Conservation (phyloP, 1,140 invertebrate species). For the Hylaeus volcanicus region DNA sequence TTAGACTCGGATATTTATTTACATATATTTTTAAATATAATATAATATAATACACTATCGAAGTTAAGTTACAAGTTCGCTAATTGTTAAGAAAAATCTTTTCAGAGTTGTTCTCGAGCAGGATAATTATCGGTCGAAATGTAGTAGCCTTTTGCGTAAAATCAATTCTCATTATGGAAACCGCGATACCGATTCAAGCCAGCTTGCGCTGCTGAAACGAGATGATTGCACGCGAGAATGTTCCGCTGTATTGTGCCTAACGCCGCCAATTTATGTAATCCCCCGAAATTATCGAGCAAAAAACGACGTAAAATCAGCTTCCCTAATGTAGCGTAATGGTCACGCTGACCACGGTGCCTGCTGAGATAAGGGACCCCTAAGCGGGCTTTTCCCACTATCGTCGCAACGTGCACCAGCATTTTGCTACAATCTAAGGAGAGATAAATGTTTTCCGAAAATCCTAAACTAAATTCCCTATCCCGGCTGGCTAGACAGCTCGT, state of each 20-base stretch:
- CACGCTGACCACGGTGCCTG: not conserved
- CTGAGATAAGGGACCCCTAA: constrained; percentile 23
- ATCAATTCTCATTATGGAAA: not conserved
- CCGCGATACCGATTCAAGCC: not conserved
- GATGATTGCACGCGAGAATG: not conserved
- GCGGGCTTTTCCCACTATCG: not conserved
- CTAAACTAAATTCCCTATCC: not conserved
- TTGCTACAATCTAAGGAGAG: constrained; percentile 11
- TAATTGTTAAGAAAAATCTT: not conserved
- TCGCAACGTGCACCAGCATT: not conserved
- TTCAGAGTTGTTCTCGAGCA: not conserved
- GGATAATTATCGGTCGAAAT: not conserved
- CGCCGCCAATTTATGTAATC: constrained; percentile 35
- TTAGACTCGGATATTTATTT: no score
- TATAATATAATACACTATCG: no score
- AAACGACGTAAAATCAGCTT: constrained; percentile 11
- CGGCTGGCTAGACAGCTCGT: not conserved
- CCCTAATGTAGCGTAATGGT: constrained; percentile 11
- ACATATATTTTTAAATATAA: no score
- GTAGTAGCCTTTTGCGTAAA: not conserved
- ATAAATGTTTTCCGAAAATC: constrained; percentile 31
- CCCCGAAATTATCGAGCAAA: constrained; percentile 3
- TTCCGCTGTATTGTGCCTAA: not conserved
- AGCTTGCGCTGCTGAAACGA: not conserved
- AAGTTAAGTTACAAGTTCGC: no score